Conservation (phyloP, 2,113 vertebrate species). For the Laticauda laticaudata region DNA sequence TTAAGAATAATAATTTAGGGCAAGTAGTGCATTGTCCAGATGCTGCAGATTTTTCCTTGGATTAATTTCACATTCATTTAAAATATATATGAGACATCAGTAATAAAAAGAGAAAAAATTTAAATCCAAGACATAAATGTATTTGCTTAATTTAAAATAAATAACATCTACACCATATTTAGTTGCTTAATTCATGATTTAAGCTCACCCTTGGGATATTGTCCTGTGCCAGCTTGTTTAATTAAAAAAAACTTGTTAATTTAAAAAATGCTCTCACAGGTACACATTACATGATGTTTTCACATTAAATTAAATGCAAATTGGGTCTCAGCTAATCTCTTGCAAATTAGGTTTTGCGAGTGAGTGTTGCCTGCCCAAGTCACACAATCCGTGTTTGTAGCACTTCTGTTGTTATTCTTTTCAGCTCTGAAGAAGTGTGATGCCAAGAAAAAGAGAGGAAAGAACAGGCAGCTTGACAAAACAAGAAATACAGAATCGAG, state of each 20-base stretch:
- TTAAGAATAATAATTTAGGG: not conserved
- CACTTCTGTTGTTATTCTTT: conserved; percentile 38
- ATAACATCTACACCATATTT: not conserved
- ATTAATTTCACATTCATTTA: not conserved
- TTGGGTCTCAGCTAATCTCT: conserved; percentile 32
- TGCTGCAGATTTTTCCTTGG: not conserved
- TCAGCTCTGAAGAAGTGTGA: conserved; percentile 42
- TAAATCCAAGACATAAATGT: not conserved
- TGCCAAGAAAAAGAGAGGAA: conserved; percentile 26
- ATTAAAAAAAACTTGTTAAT: conserved; percentile 27
- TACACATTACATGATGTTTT: conserved; percentile 34
- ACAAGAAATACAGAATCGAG: conserved; percentile 34
- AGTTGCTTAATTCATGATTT: conserved; percentile 37
- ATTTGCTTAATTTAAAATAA: conserved; percentile 4
- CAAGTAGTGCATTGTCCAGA: not conserved
- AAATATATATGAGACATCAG: not conserved
- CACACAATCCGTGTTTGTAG: conserved; percentile 48
- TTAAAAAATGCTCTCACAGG: conserved; percentile 43
- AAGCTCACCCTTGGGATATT: conserved; percentile 26
- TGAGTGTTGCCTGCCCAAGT: conserved; percentile 41
- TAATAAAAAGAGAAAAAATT: not conserved
- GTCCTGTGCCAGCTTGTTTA: conserved; percentile 27
- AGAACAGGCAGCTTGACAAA: conserved; percentile 23
- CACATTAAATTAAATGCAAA: conserved; percentile 53
- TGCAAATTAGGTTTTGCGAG: conserved; percentile 35